Base-by-base conservation (phyloP, 2,797 vertebrate genomes). In the Gila robusta region DNA sequence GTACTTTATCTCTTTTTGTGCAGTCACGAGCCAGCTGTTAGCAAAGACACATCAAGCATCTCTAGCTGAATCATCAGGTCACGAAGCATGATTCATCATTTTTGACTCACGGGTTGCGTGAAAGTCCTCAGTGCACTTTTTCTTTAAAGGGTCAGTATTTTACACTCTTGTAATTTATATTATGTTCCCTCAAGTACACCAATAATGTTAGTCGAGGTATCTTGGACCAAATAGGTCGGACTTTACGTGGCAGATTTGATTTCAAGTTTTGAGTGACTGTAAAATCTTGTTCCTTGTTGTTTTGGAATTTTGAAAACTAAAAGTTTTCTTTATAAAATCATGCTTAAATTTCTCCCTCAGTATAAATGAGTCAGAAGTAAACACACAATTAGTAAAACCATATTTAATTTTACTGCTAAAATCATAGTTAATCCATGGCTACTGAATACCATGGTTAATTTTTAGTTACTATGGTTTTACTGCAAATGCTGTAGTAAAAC, bases 21-120 rank as follows among this genome's bases (percentile, higher is more conserved):
- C 32, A 21, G 79, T 80, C 79, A 67, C 26, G 19, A 81, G 62
- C 62, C 39, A 66, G 79, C 79, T 81, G 79, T 81, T 81, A 49
- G 79, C 79, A 67, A 64, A 44, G 26, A 41, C 77, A 64, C 9
- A 44, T 64, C 12, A 44, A 79, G 37, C 59, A 16, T 66, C 26
- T 67, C 62, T 67, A 32, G 59, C 41, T 81, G 62, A 67, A 81
- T 67, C 79, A 81, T 80, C 37, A 26, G 76, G 76, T 79, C 76
- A 79, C 54, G 14, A 79, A 79, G 79, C 28, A 12, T 81, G 79
- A 67, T 32, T 80, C 62, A 80, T 80, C 35, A 5, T 28, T 79
- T 79, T 79, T 39, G 23, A 4, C 54, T 59, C 35, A 56, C 37
- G 19, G 49, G 0, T 54, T 56, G 77, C 4, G 1, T 64, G n/a